These are phyloP conservation scores for Acanthosepion lycidas DNA, from an alignment of 2,888 invertebrate species.

Conservation along the genomic window DNA sequence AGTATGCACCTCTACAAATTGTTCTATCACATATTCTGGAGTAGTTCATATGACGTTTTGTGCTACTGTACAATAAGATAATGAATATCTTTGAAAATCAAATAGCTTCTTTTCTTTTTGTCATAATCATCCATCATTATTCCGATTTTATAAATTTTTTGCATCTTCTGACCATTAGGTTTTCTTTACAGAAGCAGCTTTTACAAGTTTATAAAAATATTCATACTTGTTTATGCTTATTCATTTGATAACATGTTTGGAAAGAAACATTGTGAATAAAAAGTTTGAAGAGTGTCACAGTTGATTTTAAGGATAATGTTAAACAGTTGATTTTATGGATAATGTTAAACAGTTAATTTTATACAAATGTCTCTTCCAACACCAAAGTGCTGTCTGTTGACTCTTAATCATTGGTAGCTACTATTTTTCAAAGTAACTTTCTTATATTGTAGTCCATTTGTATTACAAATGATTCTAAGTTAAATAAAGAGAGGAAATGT, in stretches of 20 bases:
- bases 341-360: neutral
- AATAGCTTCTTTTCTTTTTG: no score
- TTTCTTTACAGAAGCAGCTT: no score
- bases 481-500: neutral
- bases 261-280: neutral
- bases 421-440: neutral
- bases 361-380: neutral
- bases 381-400: neutral
- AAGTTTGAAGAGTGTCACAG: neutral
- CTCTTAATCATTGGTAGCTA: neutral
- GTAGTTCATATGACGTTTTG: no score
- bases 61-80: no score
- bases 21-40: no score
- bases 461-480: neutral
- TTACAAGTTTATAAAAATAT: no score
- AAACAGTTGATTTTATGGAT: neutral
- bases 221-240: neutral
- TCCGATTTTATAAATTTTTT: no score
- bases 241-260: neutral
- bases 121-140: no score
- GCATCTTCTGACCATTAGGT: no score
- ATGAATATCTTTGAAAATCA: no score
- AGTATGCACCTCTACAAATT: no score
- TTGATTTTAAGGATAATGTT: neutral
- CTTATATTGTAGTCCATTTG: neutral